phyloP scores from a whole-genome alignment of 2,797 vertebrate species.

The Poeciliopsis paucimaculata region DNA sequence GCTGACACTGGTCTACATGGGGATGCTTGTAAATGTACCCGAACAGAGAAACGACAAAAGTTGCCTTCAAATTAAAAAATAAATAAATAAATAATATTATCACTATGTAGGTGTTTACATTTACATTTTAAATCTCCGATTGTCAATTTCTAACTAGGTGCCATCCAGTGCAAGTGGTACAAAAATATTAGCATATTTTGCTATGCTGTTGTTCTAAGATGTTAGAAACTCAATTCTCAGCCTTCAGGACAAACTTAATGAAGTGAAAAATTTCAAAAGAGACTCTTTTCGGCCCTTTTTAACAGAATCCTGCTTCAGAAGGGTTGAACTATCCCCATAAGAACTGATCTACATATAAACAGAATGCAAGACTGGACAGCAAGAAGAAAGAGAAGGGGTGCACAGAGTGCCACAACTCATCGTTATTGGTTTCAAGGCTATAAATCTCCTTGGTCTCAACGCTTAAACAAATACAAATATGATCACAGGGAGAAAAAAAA shows the following conservation, averaged over 20 bases:
- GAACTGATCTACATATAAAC: slow-evolving; percentile 37
- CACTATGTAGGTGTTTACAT: neutral
- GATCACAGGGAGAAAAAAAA: slow-evolving; percentile 72
- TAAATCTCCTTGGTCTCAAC: slow-evolving; percentile 68
- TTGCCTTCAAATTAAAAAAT: neutral
- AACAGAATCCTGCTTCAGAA: slow-evolving; percentile 30
- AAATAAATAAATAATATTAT: neutral
- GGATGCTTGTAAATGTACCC: neutral
- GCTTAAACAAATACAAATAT: slow-evolving; percentile 82
- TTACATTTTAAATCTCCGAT: neutral
- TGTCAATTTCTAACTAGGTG: neutral
- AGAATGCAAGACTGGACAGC: slow-evolving; percentile 34
- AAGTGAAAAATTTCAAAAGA: slow-evolving; percentile 31
- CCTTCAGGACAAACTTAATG: neutral
- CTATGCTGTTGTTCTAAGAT: neutral
- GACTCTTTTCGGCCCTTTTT: slow-evolving; percentile 36
- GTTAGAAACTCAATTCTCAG: neutral
- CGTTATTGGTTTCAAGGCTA: slow-evolving; percentile 73
- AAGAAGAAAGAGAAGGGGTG: slow-evolving; percentile 40
- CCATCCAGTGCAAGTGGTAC: neutral
- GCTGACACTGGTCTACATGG: neutral
- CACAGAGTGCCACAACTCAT: slow-evolving; percentile 62
- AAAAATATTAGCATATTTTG: neutral
- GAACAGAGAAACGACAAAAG: neutral
- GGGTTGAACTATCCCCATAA: neutral